Base-by-base conservation (phyloP, 2,888 invertebrate species). In the Bombylius discolor region DNA sequence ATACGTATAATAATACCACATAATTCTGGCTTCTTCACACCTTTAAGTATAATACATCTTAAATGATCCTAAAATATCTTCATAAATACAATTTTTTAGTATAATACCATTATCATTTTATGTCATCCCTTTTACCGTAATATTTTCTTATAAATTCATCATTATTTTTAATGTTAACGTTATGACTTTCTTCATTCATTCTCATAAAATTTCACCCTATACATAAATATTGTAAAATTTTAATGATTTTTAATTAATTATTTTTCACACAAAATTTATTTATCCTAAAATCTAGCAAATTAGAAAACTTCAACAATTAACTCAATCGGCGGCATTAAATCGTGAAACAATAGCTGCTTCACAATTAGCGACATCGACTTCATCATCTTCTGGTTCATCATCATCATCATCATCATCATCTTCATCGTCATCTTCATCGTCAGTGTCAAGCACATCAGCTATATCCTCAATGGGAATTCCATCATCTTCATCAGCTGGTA, bases 271-370 rank as follows among this genome's bases (percentile, higher is more conserved):
- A 60, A 62, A 60, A 58, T 68, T 23, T 23, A 23, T 23, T 23
- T 23, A 23, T 23, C 23, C 23, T 23, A 23, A 23, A 23, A 23
- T 23, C 23, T 23, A 74, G 74, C 74, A 74, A 73, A 71, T 74
- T 62, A 70, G 72, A 66, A 72, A 73, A 65, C 66, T 74, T 60
- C 74, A 74, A 64, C 66, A 69, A 59, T 66, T 74, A 61, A 71
- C 74, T 60, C 73, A 74, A 67, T 70, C 71, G 61, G 73, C 73
- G 54, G 70, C 73, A 47, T 62, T 73, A 59, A 73, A 72, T 65
- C 71, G 73, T 59, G 73, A 74, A 69, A 70, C 71, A 61, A 71
- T 71, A 63, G 70, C 74, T 62, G 69, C 74, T 60, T 73, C 74
- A 60, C 71, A 71, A 68, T 68, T 72, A 68, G 72, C 71, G 62